Evolutionary conservation across 2,113 vertebrate genomes (phyloP).

Genomic region (Ailurus styani): DNA sequence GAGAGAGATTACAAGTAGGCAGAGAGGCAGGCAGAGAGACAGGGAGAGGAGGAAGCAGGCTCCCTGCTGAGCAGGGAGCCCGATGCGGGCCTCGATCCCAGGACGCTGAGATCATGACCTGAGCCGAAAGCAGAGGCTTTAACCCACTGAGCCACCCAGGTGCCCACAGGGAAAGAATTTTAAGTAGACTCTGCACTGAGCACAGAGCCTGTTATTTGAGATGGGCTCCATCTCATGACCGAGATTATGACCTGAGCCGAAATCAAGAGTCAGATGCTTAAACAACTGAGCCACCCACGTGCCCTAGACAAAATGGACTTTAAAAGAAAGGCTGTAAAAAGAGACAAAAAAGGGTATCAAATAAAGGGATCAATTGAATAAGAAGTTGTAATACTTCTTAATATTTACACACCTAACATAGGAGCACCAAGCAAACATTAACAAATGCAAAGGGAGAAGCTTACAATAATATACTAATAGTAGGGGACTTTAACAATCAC

Average conservation of each 20-base stretch:
- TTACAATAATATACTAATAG: background rate
- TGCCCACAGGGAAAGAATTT: background rate
- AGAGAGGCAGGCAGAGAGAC: no score
- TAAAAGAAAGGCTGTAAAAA: background rate
- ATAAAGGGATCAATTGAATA: background rate
- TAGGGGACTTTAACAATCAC: background rate
- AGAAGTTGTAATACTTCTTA: background rate
- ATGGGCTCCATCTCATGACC: no score
- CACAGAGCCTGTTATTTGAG: background rate
- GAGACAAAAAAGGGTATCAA: background rate
- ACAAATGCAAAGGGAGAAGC: background rate
- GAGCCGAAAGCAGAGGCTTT: no score
- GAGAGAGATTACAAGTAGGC: no score
- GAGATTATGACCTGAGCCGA: no score
- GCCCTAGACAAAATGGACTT: background rate
- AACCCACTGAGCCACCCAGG: no score
- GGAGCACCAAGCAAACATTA: background rate
- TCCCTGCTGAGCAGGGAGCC: no score
- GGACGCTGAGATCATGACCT: no score
- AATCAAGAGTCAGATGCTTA: no score
- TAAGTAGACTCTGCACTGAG: background rate
- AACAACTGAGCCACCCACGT: no score
- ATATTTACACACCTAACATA: background rate
- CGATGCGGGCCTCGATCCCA: no score
- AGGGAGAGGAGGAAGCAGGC: no score